These are phyloP conservation scores for Melanotaenia parkinsoni DNA, from an alignment of 2,797 vertebrate species.

Conservation along the genomic window DNA sequence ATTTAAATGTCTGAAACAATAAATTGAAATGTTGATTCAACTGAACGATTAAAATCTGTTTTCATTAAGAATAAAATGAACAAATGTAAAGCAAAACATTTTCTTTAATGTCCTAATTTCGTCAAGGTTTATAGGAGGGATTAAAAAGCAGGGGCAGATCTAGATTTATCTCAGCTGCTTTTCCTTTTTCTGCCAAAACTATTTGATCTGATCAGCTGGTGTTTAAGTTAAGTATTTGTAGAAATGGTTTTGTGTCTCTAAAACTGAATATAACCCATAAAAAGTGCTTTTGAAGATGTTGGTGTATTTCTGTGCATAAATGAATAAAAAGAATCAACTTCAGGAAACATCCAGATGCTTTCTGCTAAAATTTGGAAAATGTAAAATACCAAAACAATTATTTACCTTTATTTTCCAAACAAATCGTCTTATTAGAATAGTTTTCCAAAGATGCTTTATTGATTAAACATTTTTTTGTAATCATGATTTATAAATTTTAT, in stretches of 20 bases:
- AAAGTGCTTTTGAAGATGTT: neutral
- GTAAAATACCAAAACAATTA: conserved; percentile 20
- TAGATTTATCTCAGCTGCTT: conserved; percentile 1
- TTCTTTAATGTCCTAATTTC: neutral
- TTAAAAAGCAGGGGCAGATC: neutral
- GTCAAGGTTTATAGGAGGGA: neutral
- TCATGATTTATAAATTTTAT: conserved; percentile 14
- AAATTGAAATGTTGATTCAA: neutral
- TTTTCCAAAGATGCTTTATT: neutral
- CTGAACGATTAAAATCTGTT: conserved; percentile 15
- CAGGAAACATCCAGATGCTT: neutral
- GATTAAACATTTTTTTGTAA: neutral
- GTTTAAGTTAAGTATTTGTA: neutral
- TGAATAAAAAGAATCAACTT: conserved; percentile 3
- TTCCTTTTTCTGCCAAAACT: conserved; percentile 1
- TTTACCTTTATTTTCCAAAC: conserved; percentile 3
- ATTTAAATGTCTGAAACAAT: neutral
- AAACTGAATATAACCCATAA: conserved; percentile 22
- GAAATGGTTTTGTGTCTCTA: conserved; percentile 6
- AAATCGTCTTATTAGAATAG: neutral
- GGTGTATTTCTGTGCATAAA: neutral
- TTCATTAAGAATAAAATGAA: neutral
- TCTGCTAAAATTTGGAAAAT: neutral
- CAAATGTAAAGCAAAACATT: neutral
- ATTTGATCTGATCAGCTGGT: neutral